These are phyloP conservation scores for Tenrec ecaudatus DNA, from an alignment of 2,113 vertebrate genomes.

Conservation along the genomic window DNA sequence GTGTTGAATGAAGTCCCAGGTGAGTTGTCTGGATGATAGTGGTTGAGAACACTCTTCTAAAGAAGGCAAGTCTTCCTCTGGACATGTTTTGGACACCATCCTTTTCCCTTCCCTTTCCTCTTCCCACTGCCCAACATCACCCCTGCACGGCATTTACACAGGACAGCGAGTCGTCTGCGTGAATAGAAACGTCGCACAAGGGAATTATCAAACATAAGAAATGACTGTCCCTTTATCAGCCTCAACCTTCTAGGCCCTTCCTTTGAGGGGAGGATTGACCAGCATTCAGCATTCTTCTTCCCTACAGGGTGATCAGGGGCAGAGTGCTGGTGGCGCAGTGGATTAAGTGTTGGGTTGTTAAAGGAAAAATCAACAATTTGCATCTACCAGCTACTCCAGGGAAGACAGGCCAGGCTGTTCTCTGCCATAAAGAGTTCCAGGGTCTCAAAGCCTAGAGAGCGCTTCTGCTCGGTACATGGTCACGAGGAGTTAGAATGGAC, in stretches of 20 bases:
- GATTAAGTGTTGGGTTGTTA: no score
- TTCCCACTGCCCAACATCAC: not conserved
- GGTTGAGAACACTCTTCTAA: not conserved
- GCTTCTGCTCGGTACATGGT: no score
- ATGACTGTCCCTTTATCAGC: not conserved
- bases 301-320: no score
- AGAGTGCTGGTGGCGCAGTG: no score
- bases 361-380: no score
- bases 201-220: not conserved
- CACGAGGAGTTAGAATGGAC: no score
- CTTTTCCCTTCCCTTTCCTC: conserved; percentile 4
- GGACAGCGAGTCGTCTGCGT: not conserved
- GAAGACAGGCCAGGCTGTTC: no score
- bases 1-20: not conserved
- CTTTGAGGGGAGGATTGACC: not conserved
- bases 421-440: no score
- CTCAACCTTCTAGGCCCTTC: not conserved
- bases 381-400: no score
- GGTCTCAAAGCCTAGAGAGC: no score
- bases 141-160: not conserved
- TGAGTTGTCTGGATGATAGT: not conserved
- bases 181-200: not conserved
- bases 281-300: not conserved
- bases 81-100: not conserved
- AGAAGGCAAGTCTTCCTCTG: not conserved